phyloP scores from a whole-genome alignment of 2,888 invertebrate species.

The Sepioteuthis lessoniana region DNA sequence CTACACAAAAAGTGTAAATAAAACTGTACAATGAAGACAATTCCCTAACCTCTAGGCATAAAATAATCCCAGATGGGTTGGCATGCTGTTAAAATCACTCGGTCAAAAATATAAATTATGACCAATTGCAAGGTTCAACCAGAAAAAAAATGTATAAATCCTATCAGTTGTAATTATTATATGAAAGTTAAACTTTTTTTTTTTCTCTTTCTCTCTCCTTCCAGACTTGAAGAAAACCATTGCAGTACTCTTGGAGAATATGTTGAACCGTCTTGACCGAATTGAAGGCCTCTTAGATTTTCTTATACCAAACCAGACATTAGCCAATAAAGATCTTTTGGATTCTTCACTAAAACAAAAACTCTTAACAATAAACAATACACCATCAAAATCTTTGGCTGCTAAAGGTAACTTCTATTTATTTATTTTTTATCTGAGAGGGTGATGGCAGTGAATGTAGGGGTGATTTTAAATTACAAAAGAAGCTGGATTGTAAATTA shows the following conservation, averaged over 20 bases:
- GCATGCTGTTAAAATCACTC: no score
- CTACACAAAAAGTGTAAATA: no score
- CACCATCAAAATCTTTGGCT: neutral
- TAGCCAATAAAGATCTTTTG: conserved; percentile 24
- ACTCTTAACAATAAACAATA: neutral
- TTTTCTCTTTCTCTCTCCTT: conserved; percentile 45
- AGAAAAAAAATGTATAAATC: no score
- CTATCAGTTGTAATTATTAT: neutral
- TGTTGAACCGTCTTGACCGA: conserved; percentile 67
- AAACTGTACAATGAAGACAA: no score
- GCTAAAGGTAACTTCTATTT: conserved; percentile 26
- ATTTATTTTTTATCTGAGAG: neutral
- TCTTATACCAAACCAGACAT: conserved; percentile 44
- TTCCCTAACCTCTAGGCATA: no score
- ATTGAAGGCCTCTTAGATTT: conserved; percentile 62
- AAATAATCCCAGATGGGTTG: no score
- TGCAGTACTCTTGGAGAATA: conserved; percentile 72
- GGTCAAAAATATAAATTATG: no score
- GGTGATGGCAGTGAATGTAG: no score
- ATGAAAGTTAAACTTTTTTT: neutral
- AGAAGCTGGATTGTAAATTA: no score
- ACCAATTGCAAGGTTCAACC: no score
- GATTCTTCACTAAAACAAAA: conserved; percentile 1
- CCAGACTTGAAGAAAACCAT: conserved; percentile 74
- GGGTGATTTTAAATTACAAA: no score